Evolutionary conservation across 2,888 invertebrate species (phyloP).

Genomic region (Torymus aiolomorphi): DNA sequence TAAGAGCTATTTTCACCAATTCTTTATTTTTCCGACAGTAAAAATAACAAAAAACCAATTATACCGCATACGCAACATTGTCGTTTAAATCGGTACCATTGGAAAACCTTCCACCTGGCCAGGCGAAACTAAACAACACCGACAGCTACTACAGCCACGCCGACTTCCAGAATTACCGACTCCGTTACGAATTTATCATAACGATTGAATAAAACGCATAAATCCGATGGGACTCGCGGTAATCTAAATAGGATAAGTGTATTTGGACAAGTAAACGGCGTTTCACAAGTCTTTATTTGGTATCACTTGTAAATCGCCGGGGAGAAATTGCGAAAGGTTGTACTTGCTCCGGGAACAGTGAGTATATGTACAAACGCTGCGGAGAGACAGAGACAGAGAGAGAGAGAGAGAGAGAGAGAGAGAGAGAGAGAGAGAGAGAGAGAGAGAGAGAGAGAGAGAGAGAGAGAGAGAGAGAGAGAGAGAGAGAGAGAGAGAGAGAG

Average conservation of each 20-base stretch:
- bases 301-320: slow-evolving; percentile 13
- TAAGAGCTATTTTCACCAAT: too few relatives aligned
- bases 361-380: neutral
- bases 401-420: slow-evolving; percentile 15
- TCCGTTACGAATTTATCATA: neutral
- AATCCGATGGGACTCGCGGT: neutral
- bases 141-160: too few relatives aligned
- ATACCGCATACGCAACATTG: too few relatives aligned
- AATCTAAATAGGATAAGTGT: slow-evolving; percentile 33
- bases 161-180: neutral
- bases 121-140: too few relatives aligned
- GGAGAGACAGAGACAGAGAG: too few relatives aligned
- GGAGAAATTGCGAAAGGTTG: slow-evolving; percentile 40
- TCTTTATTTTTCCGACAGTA: too few relatives aligned
- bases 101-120: too few relatives aligned
- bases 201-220: neutral
- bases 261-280: slow-evolving; percentile 15
- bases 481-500: neutral
- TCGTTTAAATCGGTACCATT: too few relatives aligned
- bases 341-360: neutral
- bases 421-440: slow-evolving; percentile 20
- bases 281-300: slow-evolving; percentile 31
- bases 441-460: slow-evolving; percentile 15
- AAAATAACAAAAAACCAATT: too few relatives aligned
- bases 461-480: too few relatives aligned